Conservation (phyloP, 2,113 vertebrate genomes). For the Tinamus guttatus region DNA sequence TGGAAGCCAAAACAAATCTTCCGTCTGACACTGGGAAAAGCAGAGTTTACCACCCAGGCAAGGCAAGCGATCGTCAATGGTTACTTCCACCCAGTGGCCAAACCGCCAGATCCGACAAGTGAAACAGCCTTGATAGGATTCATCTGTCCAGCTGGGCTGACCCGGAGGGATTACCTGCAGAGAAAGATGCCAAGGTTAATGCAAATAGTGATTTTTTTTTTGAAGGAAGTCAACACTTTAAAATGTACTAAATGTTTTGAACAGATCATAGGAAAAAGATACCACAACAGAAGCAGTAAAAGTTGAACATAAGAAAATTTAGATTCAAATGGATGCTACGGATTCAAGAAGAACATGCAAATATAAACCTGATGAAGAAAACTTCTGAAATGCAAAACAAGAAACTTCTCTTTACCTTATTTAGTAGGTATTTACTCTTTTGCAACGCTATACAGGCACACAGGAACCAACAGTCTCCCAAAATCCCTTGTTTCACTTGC, state of each 20-base stretch:
- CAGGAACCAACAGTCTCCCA: constrained; percentile 98
- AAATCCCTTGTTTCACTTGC: constrained; percentile 91
- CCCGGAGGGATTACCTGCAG: constrained; percentile 87
- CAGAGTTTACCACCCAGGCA: constrained; percentile 90
- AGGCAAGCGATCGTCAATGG: constrained; percentile 90
- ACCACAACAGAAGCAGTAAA: not conserved
- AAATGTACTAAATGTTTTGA: not conserved
- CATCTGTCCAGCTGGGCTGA: constrained; percentile 88
- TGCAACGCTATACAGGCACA: constrained; percentile 91
- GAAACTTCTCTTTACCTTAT: constrained; percentile 81
- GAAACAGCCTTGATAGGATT: constrained; percentile 86
- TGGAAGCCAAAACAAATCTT: constrained; percentile 92
- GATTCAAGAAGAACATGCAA: not conserved
- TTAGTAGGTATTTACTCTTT: constrained; percentile 84
- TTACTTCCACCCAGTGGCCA: constrained; percentile 91
- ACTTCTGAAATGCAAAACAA: not conserved
- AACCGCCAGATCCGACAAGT: constrained; percentile 88
- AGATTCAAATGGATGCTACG: not conserved
- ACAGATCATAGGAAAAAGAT: not conserved
- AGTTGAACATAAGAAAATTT: not conserved
- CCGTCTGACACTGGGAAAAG: constrained; percentile 91
- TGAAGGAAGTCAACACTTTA: not conserved
- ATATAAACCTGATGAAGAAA: not conserved
- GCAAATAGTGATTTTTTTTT: not conserved
- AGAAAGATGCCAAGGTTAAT: not conserved